Evolutionary conservation across 2,888 invertebrate species (phyloP).

Genomic region (Hanleya hanleyi): DNA sequence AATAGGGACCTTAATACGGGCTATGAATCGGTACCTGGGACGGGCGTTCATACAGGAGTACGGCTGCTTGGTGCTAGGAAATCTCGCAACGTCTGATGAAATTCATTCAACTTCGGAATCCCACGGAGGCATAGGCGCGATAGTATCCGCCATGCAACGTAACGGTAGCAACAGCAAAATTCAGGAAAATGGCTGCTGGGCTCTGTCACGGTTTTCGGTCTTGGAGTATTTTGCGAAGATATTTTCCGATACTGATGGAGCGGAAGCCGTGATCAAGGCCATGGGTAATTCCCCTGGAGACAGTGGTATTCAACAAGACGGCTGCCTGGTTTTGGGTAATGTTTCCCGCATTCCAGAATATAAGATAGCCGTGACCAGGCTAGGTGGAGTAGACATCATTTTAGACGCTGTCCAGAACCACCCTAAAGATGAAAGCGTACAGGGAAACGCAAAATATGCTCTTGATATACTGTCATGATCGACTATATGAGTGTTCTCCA

Average conservation of each 20-base stretch:
- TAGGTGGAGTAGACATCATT: not conserved
- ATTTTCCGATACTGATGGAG: not conserved
- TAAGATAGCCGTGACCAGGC: not conserved
- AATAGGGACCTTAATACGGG: not conserved
- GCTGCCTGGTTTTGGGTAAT: not conserved
- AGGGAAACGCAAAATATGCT: not conserved
- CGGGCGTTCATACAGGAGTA: not conserved
- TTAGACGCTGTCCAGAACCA: not conserved
- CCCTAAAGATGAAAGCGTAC: not conserved
- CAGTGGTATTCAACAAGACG: not conserved
- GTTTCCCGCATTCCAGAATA: not conserved
- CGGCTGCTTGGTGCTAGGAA: not conserved
- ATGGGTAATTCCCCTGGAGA: not conserved
- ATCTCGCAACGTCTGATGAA: not conserved
- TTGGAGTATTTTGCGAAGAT: not conserved
- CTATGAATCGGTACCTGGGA: not conserved
- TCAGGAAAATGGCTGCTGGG: constrained; percentile 2
- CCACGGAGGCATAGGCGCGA: not conserved
- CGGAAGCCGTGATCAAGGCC: not conserved
- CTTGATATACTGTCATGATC: not conserved
- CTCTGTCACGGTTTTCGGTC: not conserved
- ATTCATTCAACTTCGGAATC: not conserved
- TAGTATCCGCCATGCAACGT: not conserved
- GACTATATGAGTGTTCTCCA: not conserved
- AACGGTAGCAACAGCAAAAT: not conserved